phyloP scores from a whole-genome alignment of 2,888 invertebrate genomes.

The Pherbina coryleti region DNA sequence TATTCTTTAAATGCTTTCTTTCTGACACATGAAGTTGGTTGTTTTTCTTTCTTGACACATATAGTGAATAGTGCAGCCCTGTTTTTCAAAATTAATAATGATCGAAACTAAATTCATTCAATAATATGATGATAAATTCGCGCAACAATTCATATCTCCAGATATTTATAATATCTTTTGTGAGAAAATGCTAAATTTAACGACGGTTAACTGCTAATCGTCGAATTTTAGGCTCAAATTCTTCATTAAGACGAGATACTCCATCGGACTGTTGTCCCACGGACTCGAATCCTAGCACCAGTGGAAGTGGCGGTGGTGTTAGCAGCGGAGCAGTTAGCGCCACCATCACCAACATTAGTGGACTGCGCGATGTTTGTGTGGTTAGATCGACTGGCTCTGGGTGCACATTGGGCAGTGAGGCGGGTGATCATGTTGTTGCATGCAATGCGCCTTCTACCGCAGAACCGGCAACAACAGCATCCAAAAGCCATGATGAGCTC shows the following conservation, averaged over 20 bases:
- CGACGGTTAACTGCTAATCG: conserved; percentile 18
- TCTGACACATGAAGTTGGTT: neutral
- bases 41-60: neutral
- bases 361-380: conserved; percentile 31
- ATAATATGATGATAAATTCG: conserved; percentile 3
- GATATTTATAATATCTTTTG: neutral
- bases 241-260: conserved; percentile 55
- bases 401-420: conserved; percentile 46
- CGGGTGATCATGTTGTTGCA: conserved; percentile 28
- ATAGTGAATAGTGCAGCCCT: conserved; percentile 24
- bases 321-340: conserved; percentile 41
- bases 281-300: conserved; percentile 58
- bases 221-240: conserved; percentile 49
- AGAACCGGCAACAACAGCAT: conserved; percentile 18
- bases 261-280: conserved; percentile 60
- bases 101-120: neutral
- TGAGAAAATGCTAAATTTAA: neutral
- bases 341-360: conserved; percentile 37
- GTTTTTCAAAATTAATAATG: conserved; percentile 3
- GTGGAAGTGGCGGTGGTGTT: conserved; percentile 62
- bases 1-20: no score
- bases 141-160: neutral
- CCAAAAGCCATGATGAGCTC: conserved; percentile 11
- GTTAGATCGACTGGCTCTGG: conserved; percentile 49
- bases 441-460: conserved; percentile 20